Base-by-base conservation (phyloP, 2,113 vertebrate species). In the Parus major region DNA sequence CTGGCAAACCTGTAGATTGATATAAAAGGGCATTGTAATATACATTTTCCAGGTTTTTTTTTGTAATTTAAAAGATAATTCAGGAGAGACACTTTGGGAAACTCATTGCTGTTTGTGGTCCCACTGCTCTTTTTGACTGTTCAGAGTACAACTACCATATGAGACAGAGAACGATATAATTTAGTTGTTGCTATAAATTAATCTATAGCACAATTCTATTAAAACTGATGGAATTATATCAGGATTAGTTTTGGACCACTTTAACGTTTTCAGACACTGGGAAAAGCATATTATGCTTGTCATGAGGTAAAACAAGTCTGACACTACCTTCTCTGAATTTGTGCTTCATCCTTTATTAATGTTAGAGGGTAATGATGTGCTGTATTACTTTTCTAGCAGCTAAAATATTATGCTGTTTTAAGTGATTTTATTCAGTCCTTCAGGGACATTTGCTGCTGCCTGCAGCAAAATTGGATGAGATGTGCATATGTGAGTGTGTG, bases 11-110 rank as follows among this genome's bases (percentile, higher is more conserved):
- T 85, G 44, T 22, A 29, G 44, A 10, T 65, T 63, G 35, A 31
- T 56, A 12, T 36, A 42, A 52, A 82, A 68, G 75, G 65, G 50
- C 53, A 70, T 39, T 8, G 53, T 35, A 49, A 86, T 84, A n/a
- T 7, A 57, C 63, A 82, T 79, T 63, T 87, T 73, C 42, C 82
- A 83, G 39, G 55, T 65, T 79, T 84, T n/a, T n/a, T n/a, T 94
- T 68, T 49, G 8, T 87, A 76, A 91, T 89, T 92, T 86, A 60
- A 78, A 82, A 92, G 55, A 41, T 70, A 60, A 89, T 92, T 96
- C 59, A 33, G 88, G 55, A 33, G 81, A 46, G 59, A 50, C 13
- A 29, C 10, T 4, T 70, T 50, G 70, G 70, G 49, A 68, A 91
- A 11, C 59, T 72, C n/a, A 19, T 35, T 87, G 68, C 55, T 79